Conservation (phyloP, 2,797 vertebrate genomes). For the Sebastes kiyomatsui region DNA sequence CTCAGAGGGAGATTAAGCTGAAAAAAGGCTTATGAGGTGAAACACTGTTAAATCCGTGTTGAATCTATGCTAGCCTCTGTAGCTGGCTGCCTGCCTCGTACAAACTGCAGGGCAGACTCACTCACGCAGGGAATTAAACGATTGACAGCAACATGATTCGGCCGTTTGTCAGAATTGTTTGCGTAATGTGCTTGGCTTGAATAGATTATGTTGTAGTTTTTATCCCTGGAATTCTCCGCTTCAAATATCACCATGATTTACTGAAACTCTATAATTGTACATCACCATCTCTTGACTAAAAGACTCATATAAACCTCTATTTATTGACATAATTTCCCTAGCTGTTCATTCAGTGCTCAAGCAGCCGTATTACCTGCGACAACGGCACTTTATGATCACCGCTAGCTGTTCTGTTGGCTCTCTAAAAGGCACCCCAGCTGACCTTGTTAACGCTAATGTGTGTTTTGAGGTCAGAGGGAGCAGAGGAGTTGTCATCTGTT, state of each 20-base stretch:
- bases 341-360: background rate
- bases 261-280: background rate
- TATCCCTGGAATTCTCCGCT: background rate
- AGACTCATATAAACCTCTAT: background rate
- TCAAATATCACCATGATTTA: background rate
- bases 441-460: constrained; percentile 61
- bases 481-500: constrained; percentile 48
- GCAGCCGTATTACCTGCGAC: background rate
- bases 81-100: constrained; percentile 61
- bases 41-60: constrained; percentile 73
- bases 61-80: constrained; percentile 69
- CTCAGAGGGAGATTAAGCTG: constrained; percentile 70
- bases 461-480: constrained; percentile 61
- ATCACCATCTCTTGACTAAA: constrained; percentile 5
- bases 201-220: constrained; percentile 21
- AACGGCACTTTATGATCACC: constrained; percentile 21
- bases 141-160: constrained; percentile 58
- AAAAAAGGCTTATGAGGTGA: constrained; percentile 75
- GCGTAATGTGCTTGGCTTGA: constrained; percentile 11
- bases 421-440: constrained; percentile 29
- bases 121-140: constrained; percentile 68
- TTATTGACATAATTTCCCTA: background rate
- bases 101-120: constrained; percentile 55
- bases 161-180: constrained; percentile 53
- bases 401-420: constrained; percentile 9